Evolutionary conservation across 2,113 vertebrate genomes (phyloP).

Genomic region (Paradoxurus hermaphroditus): DNA sequence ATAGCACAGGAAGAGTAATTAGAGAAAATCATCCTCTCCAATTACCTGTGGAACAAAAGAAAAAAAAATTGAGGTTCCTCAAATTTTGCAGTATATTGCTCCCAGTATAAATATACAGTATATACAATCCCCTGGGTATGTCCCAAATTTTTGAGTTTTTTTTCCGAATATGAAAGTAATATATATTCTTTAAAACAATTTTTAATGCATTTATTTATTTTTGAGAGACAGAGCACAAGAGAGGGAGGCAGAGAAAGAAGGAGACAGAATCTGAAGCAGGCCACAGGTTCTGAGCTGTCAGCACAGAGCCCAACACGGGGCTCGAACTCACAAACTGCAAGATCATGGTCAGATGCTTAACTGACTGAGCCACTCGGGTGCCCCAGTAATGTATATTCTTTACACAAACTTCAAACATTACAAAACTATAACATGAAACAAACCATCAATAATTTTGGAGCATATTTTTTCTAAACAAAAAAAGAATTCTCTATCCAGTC

Average conservation of each 20-base stretch:
- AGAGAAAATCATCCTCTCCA: neutral
- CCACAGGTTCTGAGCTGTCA: no score
- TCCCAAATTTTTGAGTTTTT: neutral
- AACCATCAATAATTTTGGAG: neutral
- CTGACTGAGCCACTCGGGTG: no score
- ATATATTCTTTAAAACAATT: neutral
- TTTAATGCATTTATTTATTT: no score
- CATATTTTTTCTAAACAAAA: slow-evolving; percentile 43
- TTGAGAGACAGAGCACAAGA: no score
- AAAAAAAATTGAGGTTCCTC: neutral
- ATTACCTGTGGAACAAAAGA: slow-evolving; percentile 21
- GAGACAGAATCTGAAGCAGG: no score
- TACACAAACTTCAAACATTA: neutral
- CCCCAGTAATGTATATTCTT: neutral
- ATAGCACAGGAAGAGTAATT: slow-evolving; percentile 38
- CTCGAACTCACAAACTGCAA: no score
- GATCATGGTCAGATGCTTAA: no score
- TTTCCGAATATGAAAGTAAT: neutral
- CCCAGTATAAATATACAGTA: neutral
- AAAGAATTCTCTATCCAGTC: neutral
- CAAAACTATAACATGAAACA: neutral
- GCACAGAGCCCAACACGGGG: no score
- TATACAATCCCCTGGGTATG: neutral
- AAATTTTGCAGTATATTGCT: neutral
- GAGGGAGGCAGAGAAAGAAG: no score